Conservation (phyloP, 2,113 vertebrate genomes). For the Hipposideros armiger region DNA sequence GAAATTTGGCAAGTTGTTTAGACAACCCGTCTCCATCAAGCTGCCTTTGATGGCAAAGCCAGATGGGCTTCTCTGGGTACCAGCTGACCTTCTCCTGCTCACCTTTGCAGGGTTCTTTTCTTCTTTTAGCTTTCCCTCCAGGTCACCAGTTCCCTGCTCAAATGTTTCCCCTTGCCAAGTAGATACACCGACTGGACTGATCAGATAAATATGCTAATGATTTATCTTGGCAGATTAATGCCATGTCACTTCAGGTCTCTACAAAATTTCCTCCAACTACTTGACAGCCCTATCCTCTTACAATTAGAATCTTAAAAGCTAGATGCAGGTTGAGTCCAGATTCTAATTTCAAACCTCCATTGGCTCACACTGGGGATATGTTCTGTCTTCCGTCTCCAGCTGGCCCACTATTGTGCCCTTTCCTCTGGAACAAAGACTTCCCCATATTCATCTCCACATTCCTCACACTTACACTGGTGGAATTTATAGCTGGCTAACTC, state of each 20-base stretch:
- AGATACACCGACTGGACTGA: conserved; percentile 12
- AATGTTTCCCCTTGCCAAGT: conserved; percentile 19
- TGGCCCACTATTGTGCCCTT: conserved; percentile 75
- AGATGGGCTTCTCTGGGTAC: conserved; percentile 21
- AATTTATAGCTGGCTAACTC: conserved; percentile 79
- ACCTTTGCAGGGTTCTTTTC: not conserved
- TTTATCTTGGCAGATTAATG: conserved; percentile 57
- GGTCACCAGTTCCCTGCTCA: not conserved
- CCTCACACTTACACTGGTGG: conserved; percentile 66
- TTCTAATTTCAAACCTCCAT: conserved; percentile 75
- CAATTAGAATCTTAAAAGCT: conserved; percentile 66
- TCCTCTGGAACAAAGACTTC: conserved; percentile 77
- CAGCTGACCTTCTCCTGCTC: conserved; percentile 12
- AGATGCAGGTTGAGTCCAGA: conserved; percentile 58
- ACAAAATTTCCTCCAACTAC: conserved; percentile 57
- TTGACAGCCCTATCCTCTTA: conserved; percentile 65
- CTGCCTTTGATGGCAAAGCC: conserved; percentile 60
- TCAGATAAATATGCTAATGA: conserved; percentile 40
- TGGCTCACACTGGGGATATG: conserved; percentile 68
- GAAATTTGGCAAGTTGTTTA: conserved; percentile 7
- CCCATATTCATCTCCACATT: conserved; percentile 75
- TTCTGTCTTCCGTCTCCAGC: conserved; percentile 82
- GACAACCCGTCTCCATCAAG: not conserved
- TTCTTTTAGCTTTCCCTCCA: not conserved
- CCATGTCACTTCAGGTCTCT: conserved; percentile 59